Conservation (phyloP, 2,113 vertebrate species). For the Heloderma charlesbogerti region DNA sequence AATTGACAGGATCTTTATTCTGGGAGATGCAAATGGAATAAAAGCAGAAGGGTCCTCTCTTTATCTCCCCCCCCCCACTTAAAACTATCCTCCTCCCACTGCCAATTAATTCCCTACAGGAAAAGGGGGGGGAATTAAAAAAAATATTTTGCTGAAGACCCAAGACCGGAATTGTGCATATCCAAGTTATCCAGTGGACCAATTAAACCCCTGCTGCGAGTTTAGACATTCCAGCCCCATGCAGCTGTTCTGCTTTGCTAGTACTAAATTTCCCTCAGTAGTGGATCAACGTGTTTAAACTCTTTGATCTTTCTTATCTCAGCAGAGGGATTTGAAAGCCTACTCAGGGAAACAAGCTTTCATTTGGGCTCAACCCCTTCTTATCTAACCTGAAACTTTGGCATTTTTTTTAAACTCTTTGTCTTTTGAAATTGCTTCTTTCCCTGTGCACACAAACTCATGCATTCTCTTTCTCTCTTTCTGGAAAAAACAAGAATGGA, state of each 20-base stretch:
- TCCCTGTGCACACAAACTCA: conserved; percentile 46
- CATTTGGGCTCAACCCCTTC: conserved; percentile 48
- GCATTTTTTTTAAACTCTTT: conserved; percentile 55
- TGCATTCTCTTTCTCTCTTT: background rate
- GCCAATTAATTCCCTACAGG: background rate
- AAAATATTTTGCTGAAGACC: background rate
- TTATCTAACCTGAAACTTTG: conserved; percentile 67
- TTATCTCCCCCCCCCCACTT: accelerated
- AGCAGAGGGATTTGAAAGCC: conserved; percentile 66
- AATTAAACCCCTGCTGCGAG: conserved; percentile 72
- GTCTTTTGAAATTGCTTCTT: conserved; percentile 65
- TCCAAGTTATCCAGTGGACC: conserved; percentile 65
- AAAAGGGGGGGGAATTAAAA: accelerated
- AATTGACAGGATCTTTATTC: conserved; percentile 39
- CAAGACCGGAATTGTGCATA: conserved; percentile 63
- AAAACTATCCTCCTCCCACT: background rate
- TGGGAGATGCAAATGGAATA: background rate
- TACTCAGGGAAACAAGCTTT: conserved; percentile 62
- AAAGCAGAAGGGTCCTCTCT: background rate
- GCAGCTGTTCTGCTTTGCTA: conserved; percentile 67
- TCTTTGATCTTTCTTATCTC: conserved; percentile 77
- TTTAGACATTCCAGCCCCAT: conserved; percentile 59
- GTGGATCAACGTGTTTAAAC: conserved; percentile 73
- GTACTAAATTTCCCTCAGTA: conserved; percentile 71
- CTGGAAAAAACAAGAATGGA: background rate